These are phyloP conservation scores for Enteromius radiatus DNA, from an alignment of 2,797 vertebrate genomes.

Conservation along the genomic window DNA sequence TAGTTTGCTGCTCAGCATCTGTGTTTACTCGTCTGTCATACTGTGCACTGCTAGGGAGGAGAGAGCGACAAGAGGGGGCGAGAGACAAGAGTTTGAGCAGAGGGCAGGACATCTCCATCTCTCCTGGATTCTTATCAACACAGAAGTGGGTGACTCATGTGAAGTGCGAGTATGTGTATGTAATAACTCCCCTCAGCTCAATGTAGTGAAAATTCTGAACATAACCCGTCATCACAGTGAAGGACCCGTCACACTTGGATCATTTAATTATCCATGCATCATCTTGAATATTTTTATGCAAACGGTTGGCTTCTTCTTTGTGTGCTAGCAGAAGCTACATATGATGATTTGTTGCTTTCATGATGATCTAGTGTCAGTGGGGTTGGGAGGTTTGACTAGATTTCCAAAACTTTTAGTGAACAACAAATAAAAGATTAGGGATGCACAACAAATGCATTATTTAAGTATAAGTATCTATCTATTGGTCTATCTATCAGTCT, in stretches of 20 bases:
- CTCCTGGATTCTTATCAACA: constrained; percentile 70
- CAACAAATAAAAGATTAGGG: no score
- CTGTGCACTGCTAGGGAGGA: constrained; percentile 67
- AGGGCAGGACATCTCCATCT: constrained; percentile 48
- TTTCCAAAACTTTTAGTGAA: background rate
- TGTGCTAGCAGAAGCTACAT: constrained; percentile 9
- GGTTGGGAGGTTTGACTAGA: background rate
- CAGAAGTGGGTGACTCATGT: constrained; percentile 29
- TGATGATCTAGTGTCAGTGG: background rate
- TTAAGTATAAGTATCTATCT: no score
- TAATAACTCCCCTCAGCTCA: constrained; percentile 5
- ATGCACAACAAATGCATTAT: background rate
- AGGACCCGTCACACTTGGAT: constrained; percentile 9
- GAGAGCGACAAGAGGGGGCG: constrained; percentile 32
- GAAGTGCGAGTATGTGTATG: constrained; percentile 8
- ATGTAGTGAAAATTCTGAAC: constrained; percentile 18
- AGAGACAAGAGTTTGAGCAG: constrained; percentile 45
- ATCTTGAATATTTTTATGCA: constrained; percentile 26
- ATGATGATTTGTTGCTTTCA: background rate
- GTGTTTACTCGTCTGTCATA: constrained; percentile 76
- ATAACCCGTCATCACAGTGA: background rate
- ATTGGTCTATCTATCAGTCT: no score
- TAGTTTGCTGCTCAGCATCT: constrained; percentile 71
- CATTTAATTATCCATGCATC: constrained; percentile 25
- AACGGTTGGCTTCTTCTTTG: background rate